Evolutionary conservation across 2,797 vertebrate species (phyloP), one percentile per base, ranked within the genome.

Genomic region (Gambelia wislizenii): DNA sequence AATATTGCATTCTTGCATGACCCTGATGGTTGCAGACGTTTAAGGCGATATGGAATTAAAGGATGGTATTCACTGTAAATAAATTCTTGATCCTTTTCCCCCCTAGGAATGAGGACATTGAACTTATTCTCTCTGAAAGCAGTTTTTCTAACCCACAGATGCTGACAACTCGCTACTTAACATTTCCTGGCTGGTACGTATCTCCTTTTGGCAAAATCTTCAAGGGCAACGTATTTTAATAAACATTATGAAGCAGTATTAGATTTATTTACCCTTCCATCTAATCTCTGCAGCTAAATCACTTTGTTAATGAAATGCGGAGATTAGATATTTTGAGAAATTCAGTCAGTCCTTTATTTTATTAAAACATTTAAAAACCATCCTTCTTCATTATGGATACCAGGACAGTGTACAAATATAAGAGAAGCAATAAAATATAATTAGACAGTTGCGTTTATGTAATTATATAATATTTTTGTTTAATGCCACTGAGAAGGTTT

Each of bases 171-270:
- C 98, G 99, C 90, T 99, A 99, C 76, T 97, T 99, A 95, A 98
- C 98, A 94, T 99, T 98, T 94, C 99, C 98, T 88, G 99, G 99
- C 97, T 99, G 99, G 99, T 98, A 97, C 98, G 98, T 96, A 96
- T 96, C 92, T 92, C 88, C 14, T 4, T 47, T 85, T 92, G 81
- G 56, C 94, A 89, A 95, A 90, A 95, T 80, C 81, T 86, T 89
- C 49, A 89, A 67, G 77, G 91, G 77, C 69, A 88, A 20, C 86
- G 27, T 90, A 77, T 89, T 92, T 90, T 91, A 90, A 92, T 94
- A 91, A 92, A 92, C 75, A 67, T n/a, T 86, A 90, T 79, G 72
- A 93, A 44, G 64, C 86, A 86, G 88, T 67, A 9, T 80, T 91
- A 72, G 85, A 78, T 91, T 86, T 72, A 86, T 93, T 93, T 87